Base-by-base conservation (phyloP, 2,797 vertebrate genomes). In the Salarias fasciatus region DNA sequence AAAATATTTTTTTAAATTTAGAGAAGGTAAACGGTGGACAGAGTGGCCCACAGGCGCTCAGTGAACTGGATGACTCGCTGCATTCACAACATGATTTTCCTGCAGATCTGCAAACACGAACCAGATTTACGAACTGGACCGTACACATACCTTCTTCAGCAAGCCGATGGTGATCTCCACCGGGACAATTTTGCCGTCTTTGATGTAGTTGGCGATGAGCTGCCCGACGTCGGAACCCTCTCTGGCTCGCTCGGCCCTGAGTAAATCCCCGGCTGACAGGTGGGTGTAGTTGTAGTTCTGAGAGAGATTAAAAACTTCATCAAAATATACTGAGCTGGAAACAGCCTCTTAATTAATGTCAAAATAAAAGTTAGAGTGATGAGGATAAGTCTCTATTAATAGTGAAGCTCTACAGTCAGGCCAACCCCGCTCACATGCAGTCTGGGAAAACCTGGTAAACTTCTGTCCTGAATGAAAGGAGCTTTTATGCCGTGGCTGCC, bases 141-240 rank as follows among this genome's bases (percentile, higher is more conserved):
- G 33, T 13, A 14, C 14, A 37, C 93, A 78, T 89, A 99, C 98
- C 96, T 94, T 95, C 76, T 79, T 94, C 44, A 99, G 87, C 72
- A 99, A 85, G 74, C 91, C 94, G 92, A 99, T 98, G 67, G 97
- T 99, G 89, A 99, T 99, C 80, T 97, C 92, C 69, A 98, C 97
- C 0, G 98, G 98, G 24, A 99, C 98, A 1, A 99, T 99, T 88
- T 94, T 95, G 43, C 98, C 98, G 37, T 99, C 97, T 77, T 94
- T 97, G 82, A 99, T 98, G 83, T 92, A 94, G 82, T 43, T 94
- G 85, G 94, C 95, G 61, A 99, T 99, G 72, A 99, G 96, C 77
- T 95, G 93, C 58, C 97, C 96, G 12, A 73, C 94, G 75, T 98
- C 91, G 0, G 98, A 99, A 28, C 86, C 94, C 11, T 93, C 92